These are phyloP conservation scores for Drosophila sp. DNA, from an alignment of 1,140 invertebrate species.

Conservation along the genomic window DNA sequence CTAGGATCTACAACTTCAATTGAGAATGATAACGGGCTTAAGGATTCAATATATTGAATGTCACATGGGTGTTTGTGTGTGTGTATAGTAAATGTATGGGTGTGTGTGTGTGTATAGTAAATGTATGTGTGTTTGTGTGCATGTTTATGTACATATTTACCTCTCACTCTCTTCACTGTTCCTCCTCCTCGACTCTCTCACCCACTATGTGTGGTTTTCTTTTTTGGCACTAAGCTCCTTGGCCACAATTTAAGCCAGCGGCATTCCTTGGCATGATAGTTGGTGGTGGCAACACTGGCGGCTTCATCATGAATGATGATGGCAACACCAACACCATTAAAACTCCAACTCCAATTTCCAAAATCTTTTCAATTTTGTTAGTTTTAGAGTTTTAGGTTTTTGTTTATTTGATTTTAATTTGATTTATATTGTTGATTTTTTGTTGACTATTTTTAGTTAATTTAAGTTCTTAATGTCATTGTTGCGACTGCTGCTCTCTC, in stretches of 20 bases:
- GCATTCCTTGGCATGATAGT: conserved; percentile 42
- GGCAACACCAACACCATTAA: conserved; percentile 31
- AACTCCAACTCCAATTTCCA: conserved; percentile 15
- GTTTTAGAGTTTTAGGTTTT: neutral
- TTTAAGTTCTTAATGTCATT: neutral
- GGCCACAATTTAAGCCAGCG: conserved; percentile 48
- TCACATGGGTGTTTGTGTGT: no score
- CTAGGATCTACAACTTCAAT: no score
- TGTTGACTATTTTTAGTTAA: neutral
- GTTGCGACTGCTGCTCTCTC: neutral
- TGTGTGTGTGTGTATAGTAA: neutral
- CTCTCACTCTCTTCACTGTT: neutral
- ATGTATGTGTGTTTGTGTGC: neutral
- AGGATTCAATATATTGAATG: no score
- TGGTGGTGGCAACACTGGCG: conserved; percentile 28
- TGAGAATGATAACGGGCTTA: no score
- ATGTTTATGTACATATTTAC: neutral
- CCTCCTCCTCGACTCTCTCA: neutral
- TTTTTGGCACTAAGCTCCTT: conserved; percentile 7
- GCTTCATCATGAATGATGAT: conserved; percentile 22
- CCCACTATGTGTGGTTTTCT: no score
- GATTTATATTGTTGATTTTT: neutral
- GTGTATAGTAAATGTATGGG: neutral
- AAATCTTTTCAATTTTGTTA: neutral
- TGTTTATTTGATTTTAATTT: conserved; percentile 6